Evolutionary conservation across 2,113 vertebrate genomes (phyloP), one percentile per base, ranked within the genome.

Genomic region (Orcinus orca): DNA sequence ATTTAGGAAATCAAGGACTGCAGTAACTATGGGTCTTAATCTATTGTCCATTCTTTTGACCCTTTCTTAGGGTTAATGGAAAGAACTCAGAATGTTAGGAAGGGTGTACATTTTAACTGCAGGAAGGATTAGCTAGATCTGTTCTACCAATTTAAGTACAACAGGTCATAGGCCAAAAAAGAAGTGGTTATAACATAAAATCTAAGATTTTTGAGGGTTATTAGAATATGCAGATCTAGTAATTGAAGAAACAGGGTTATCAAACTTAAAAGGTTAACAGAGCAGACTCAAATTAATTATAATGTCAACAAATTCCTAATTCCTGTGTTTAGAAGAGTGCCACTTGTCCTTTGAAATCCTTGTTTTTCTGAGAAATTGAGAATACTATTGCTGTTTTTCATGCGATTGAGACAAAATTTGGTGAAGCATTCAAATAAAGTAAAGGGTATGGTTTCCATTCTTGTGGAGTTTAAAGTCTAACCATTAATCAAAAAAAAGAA

Each of bases 191-290:
- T 86, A 92, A 95, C 50, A 94, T 76, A 95, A 95, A 93, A 73
- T 89, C 36, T 96, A 93, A 96, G 50, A 8, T 85, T 97, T 82
- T 80, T 63, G 79, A 65, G 26, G 21, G 44, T 90, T 77, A 79
- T 90, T 97, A 97, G 41, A 95, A 94, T 94, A 97, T 96, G 73
- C 80, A 96, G 96, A 97, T 97, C 18, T 31, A 90, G 70, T 91
- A 93, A 92, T 33, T 95, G 79, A 97, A 97, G 74, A 94, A 96
- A 80, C 23, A 68, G 18, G 13, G 80, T 92, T 95, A 97, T 97
- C 65, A 96, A 73, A 97, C 21, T 92, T 92, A 53, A 70, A 86
- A 94, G 70, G 92, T 96, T 97, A 96, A 94, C 25, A 55, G 47
- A 93, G 26, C 33, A 97, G 26, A 76, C 38, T 96, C 63, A 85